Percentiles rank a stretch among this genome's conserved stretches.
phyloP scores from a whole-genome alignment of 2,113 vertebrate species.

The Proterorhinus semilunaris region DNA sequence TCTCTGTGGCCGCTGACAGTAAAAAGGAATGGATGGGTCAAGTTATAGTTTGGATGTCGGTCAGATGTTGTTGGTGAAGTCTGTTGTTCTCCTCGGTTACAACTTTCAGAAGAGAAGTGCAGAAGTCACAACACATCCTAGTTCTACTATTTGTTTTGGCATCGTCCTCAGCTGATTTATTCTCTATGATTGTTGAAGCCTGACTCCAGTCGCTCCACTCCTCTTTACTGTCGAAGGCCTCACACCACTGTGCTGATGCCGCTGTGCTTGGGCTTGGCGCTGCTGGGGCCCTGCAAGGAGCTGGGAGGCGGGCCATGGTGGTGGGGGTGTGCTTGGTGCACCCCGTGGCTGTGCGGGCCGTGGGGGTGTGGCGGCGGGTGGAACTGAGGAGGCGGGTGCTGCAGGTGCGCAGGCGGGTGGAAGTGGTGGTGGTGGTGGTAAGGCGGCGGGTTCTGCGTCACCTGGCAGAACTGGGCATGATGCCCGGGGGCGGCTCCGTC shows the following conservation, averaged over 20 bases:
- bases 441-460: constrained; percentile 89
- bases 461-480: constrained; percentile 85
- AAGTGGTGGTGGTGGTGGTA: constrained; percentile 96
- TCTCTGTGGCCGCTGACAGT: background rate
- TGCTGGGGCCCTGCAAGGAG: constrained; percentile 58
- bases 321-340: constrained; percentile 77
- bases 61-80: too few relatives aligned
- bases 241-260: constrained; percentile 97
- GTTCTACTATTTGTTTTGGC: constrained; percentile 1
- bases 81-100: too few relatives aligned
- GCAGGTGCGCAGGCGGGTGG: constrained; percentile 86
- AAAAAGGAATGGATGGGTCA: background rate
- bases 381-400: constrained; percentile 82
- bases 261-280: constrained; percentile 92
- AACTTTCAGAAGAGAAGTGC: too few relatives aligned
- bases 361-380: constrained; percentile 76
- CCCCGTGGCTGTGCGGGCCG: constrained; percentile 72
- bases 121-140: background rate
- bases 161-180: background rate
- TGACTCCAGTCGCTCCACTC: background rate
- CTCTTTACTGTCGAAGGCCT: constrained; percentile 39
- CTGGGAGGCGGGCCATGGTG: constrained; percentile 79
- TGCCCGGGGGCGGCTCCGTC: constrained; percentile 74
- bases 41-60: background rate
- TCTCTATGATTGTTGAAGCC: background rate